These are phyloP conservation scores for Engystomops pustulosus DNA, from an alignment of 2,113 vertebrate genomes.

Conservation along the genomic window DNA sequence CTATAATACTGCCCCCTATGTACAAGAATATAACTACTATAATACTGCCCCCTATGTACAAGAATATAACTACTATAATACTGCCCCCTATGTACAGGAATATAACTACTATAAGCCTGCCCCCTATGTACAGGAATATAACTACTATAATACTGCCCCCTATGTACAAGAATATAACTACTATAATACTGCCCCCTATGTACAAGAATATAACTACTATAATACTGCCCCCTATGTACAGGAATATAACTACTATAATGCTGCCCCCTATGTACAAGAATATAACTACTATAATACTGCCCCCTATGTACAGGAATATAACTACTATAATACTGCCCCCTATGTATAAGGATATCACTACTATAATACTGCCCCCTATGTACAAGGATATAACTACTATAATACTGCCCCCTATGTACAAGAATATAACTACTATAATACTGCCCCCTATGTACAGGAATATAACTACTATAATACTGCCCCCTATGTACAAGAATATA, in stretches of 20 bases:
- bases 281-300: slow-evolving; percentile 21
- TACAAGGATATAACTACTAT: slow-evolving; percentile 7
- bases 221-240: slow-evolving; percentile 5
- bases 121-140: too few species aligned
- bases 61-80: slow-evolving; percentile 10
- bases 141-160: background rate
- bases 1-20: slow-evolving; percentile 8
- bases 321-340: slow-evolving; percentile 12
- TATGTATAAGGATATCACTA: slow-evolving; percentile 17
- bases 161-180: slow-evolving; percentile 7
- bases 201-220: slow-evolving; percentile 18
- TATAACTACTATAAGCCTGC: slow-evolving; percentile 1
- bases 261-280: background rate
- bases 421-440: slow-evolving; percentile 24
- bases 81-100: background rate
- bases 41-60: background rate
- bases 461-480: slow-evolving; percentile 28
- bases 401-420: slow-evolving; percentile 4
- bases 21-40: slow-evolving; percentile 11
- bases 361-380: slow-evolving; percentile 8
- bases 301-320: slow-evolving; percentile 12
- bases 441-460: slow-evolving; percentile 2
- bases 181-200: background rate
- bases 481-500: slow-evolving; percentile 11
- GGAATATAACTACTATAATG: slow-evolving; percentile 8